phyloP scores from a whole-genome alignment of 2,113 vertebrate species.

The Cichladusa arquata region DNA sequence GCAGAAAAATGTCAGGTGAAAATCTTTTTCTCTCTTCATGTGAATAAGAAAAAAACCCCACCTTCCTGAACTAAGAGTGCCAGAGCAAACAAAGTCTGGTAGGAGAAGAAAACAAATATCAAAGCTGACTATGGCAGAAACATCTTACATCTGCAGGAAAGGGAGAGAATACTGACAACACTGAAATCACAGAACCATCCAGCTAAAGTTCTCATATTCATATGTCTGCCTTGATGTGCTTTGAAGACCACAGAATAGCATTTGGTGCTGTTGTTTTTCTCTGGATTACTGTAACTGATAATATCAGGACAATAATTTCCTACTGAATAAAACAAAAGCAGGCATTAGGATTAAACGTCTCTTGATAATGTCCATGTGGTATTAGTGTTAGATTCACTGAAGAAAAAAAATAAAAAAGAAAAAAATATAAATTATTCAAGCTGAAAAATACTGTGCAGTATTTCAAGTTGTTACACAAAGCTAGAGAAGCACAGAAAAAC shows the following conservation, averaged over 20 bases:
- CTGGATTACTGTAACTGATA: slow-evolving; percentile 27
- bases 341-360: slow-evolving; percentile 26
- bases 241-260: neutral
- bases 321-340: slow-evolving; percentile 51
- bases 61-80: neutral
- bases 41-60: neutral
- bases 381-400: neutral
- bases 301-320: slow-evolving; percentile 21
- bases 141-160: neutral
- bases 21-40: neutral
- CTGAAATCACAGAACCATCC: neutral
- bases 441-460: neutral
- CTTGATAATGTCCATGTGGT: neutral
- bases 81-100: neutral
- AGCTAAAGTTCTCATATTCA: neutral
- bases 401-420: neutral
- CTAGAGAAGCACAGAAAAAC: neutral
- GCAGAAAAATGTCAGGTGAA: neutral
- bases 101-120: neutral
- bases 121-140: neutral
- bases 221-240: neutral
- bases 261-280: neutral
- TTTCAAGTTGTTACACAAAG: neutral
- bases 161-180: neutral
- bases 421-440: slow-evolving; percentile 30